Percentiles rank a stretch among this genome's conserved stretches.
Evolutionary conservation across 2,888 invertebrate species (phyloP).

Genomic region (Scaptodrosophila latifasciaeformis): DNA sequence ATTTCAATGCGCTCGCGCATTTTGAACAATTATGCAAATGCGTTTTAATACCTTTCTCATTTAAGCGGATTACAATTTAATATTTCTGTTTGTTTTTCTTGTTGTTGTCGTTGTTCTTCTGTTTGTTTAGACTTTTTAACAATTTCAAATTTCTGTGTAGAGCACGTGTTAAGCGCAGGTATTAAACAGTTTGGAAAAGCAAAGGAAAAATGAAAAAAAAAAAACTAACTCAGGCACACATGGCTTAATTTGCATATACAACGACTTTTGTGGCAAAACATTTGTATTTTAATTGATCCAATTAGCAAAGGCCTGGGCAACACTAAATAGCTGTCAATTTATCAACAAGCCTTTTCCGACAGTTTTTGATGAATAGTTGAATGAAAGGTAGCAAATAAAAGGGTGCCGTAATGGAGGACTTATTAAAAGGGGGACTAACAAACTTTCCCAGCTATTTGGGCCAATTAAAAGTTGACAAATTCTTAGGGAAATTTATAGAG

Average conservation of each 20-base stretch:
- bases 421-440: too few species aligned
- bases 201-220: too few species aligned
- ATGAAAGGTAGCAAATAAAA: neutral
- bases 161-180: constrained; percentile 6
- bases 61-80: constrained; percentile 74
- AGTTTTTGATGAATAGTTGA: constrained; percentile 16
- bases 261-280: constrained; percentile 55
- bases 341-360: too few species aligned
- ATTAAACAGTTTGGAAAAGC: too few species aligned
- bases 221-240: constrained; percentile 45
- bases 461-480: too few species aligned
- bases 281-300: constrained; percentile 61
- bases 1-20: constrained; percentile 33
- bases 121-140: constrained; percentile 44
- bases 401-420: too few species aligned
- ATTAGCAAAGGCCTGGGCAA: constrained; percentile 41
- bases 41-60: constrained; percentile 71
- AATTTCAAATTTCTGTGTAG: too few species aligned
- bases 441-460: too few species aligned
- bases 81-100: constrained; percentile 61
- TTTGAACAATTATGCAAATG: constrained; percentile 71
- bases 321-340: constrained; percentile 32
- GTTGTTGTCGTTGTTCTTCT: constrained; percentile 44
- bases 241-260: constrained; percentile 55
- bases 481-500: too few species aligned